Conservation (phyloP, 2,888 invertebrate species). For the Trissolcus brochymenae region DNA sequence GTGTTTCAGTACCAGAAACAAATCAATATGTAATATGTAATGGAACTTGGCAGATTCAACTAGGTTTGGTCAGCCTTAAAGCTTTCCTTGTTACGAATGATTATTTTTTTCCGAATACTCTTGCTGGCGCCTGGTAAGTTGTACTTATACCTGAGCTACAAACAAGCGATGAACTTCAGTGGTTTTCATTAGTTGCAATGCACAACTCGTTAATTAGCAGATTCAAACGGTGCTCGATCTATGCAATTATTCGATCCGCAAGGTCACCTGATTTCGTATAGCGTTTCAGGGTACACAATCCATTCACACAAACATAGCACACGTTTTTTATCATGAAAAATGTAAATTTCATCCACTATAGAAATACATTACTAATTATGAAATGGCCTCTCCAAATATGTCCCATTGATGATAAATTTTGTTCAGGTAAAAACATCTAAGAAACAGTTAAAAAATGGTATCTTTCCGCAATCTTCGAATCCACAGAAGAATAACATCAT, state of each 20-base stretch:
- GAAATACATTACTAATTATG: no score
- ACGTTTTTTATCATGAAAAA: no score
- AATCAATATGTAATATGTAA: no score
- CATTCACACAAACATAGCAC: no score
- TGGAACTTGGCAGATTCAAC: slow-evolving; percentile 38
- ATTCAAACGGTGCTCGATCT: slow-evolving; percentile 27
- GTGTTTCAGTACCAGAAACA: no score
- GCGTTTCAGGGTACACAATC: not conserved
- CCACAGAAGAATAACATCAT: no score
- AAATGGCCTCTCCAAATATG: no score
- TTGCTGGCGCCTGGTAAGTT: slow-evolving; percentile 42
- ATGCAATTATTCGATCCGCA: slow-evolving; percentile 38
- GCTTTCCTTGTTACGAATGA: no score
- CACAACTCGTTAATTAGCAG: slow-evolving; percentile 54
- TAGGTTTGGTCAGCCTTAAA: not conserved
- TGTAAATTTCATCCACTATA: no score
- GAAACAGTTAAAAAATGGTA: not conserved
- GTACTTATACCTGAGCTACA: slow-evolving; percentile 18
- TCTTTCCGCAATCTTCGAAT: no score
- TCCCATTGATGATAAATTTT: no score
- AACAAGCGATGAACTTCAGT: slow-evolving; percentile 44
- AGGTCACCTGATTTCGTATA: slow-evolving; percentile 36
- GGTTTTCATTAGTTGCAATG: slow-evolving; percentile 46
- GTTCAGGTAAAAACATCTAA: no score
- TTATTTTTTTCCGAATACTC: slow-evolving; percentile 21